Evolutionary conservation across 2,888 invertebrate genomes (phyloP).

Genomic region (Orchesellides sinensis): DNA sequence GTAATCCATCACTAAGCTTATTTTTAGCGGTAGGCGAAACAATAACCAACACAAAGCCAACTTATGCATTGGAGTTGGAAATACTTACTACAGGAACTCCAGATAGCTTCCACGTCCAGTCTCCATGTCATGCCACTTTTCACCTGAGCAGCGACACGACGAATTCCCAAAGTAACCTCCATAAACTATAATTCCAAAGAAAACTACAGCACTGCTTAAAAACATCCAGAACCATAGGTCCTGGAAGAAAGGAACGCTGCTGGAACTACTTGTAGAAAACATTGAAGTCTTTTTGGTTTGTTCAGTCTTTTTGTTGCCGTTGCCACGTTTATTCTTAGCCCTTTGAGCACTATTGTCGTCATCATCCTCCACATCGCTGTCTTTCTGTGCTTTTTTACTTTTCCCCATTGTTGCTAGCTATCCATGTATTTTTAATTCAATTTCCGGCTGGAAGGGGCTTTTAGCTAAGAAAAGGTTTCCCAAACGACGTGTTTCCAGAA

Average conservation of each 20-base stretch:
- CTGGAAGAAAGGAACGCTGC: not conserved
- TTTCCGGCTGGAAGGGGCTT: not conserved
- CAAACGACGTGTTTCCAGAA: too few species aligned
- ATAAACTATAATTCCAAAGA: conserved; percentile 32
- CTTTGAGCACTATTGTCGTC: conserved; percentile 4
- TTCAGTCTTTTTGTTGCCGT: conserved; percentile 37
- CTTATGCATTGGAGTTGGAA: too few species aligned
- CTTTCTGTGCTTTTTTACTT: not conserved
- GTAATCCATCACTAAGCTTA: too few species aligned
- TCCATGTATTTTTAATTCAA: not conserved
- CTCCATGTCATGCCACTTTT: not conserved
- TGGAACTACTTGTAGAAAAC: not conserved
- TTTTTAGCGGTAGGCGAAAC: too few species aligned
- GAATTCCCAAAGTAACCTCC: not conserved
- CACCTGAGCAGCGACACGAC: too few species aligned
- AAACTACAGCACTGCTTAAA: conserved; percentile 37
- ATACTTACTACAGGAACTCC: too few species aligned
- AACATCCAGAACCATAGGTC: conserved; percentile 67
- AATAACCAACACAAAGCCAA: too few species aligned
- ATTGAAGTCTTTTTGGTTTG: not conserved
- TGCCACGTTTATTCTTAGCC: not conserved
- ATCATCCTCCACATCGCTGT: conserved; percentile 18
- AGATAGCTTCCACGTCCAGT: not conserved
- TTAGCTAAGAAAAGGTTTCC: not conserved
- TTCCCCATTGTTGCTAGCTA: not conserved